Base-by-base conservation (phyloP, 2,113 vertebrate genomes). In the Platysternon megacephalum region DNA sequence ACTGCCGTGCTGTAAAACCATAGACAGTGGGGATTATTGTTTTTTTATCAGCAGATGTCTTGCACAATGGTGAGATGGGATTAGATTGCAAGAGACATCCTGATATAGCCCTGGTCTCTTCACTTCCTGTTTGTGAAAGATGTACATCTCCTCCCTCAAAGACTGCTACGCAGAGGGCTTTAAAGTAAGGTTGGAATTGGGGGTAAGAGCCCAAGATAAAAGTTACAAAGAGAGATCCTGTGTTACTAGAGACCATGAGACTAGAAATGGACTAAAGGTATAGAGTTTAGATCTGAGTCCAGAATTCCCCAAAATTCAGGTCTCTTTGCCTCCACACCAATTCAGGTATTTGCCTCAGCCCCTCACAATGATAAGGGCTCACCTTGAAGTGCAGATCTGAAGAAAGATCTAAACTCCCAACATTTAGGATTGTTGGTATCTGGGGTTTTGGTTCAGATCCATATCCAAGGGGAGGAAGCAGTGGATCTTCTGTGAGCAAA, bases 111-210 rank as follows among this genome's bases (percentile, higher is more conserved):
- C 56, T n/a, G 35, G 22, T 2, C 28, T 87, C 28, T 65, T 65
- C 29, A 78, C 17, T 17, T 44, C 76, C 76, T 68, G 29, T 39
- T 81, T 82, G 68, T 51, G 82, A 56, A 90, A 95, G 78, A 79
- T 26, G 2, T 19, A 29, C 10, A 8, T 10, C 65, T 65, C 32
- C 35, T 68, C 35, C 65, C 17, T 9, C 16, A n/a, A 39, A 26
- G 39, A 44, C 39, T 44, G 11, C 6, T 76, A 44, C 13, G 6
- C 39, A 74, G 39, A 44, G 39, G n/a, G n/a, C 39, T 74, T 26
- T 26, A 24, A 88, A 84, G 46, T 2, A 49, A 14, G 32, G 42
- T 4, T 35, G 52, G 2, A 78, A n/a, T 22, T 78, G 61, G 84
- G 13, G 10, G 19, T 55, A 85, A 11, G 91, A 42, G 32, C 35